Conservation (phyloP, 2,113 vertebrate genomes). For the Catharus bicknelli region DNA sequence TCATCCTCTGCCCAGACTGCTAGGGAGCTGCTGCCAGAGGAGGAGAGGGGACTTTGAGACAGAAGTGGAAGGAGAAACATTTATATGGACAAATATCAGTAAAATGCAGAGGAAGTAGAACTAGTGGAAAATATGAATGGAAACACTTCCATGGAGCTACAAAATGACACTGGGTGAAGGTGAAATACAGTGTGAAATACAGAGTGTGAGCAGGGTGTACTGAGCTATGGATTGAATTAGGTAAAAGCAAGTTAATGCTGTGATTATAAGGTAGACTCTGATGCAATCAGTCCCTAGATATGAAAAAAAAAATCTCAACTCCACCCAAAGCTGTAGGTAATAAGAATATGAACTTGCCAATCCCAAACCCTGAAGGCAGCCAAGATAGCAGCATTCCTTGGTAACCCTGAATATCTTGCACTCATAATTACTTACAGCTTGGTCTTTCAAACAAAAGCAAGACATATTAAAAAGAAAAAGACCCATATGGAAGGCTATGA, state of each 20-base stretch:
- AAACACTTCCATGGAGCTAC: not conserved
- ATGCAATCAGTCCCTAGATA: not conserved
- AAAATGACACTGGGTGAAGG: not conserved
- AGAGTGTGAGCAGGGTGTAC: not conserved
- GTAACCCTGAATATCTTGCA: not conserved
- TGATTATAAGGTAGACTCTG: not conserved
- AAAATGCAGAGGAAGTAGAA: not conserved
- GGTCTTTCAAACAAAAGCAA: not conserved
- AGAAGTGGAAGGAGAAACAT: not conserved
- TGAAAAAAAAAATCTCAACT: not conserved
- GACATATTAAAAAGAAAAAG: not conserved
- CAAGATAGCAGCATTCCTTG: not conserved
- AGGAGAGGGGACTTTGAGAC: not conserved
- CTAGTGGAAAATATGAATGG: not conserved
- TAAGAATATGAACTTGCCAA: not conserved
- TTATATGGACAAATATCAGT: not conserved
- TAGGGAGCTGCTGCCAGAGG: not conserved
- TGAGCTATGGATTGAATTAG: not conserved
- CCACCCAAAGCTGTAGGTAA: not conserved
- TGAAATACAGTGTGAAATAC: not conserved
- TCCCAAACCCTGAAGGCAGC: not conserved
- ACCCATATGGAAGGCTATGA: not conserved
- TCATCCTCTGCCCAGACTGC: not conserved
- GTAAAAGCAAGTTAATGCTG: not conserved
- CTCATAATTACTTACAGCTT: not conserved